Conservation (phyloP, 1,140 invertebrate genomes). For the Probaryconus sp. region DNA sequence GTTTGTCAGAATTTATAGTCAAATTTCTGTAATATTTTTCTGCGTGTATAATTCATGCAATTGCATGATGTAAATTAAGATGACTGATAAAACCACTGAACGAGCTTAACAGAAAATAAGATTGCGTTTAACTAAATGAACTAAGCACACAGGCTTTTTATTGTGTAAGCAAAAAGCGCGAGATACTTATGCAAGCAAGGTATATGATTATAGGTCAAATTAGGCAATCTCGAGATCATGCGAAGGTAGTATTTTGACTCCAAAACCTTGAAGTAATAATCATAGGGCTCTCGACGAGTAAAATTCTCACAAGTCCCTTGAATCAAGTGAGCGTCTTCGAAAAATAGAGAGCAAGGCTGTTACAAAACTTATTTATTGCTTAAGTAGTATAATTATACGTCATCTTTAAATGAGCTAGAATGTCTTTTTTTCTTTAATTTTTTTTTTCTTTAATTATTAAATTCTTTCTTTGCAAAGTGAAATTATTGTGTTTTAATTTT, state of each 20-base stretch:
- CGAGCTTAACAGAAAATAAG: too few species aligned
- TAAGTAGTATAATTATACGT: slow-evolving; percentile 8
- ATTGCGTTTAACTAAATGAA: not conserved
- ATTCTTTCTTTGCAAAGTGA: not conserved
- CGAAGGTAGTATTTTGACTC: slow-evolving; percentile 47
- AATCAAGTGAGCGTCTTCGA: slow-evolving; percentile 19
- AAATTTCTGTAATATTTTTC: too few species aligned
- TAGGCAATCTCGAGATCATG: slow-evolving; percentile 33
- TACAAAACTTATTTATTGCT: not conserved
- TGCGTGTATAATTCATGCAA: too few species aligned
- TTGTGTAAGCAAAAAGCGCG: slow-evolving; percentile 3
- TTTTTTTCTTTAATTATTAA: not conserved
- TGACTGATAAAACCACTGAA: too few species aligned
- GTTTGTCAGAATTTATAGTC: too few species aligned
- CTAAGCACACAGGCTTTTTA: not conserved
- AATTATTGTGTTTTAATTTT: too few species aligned
- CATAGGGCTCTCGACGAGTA: slow-evolving; percentile 37
- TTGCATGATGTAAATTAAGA: too few species aligned
- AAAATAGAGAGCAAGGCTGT: slow-evolving; percentile 41
- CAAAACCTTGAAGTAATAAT: slow-evolving; percentile 40
- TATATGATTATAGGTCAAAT: slow-evolving; percentile 40
- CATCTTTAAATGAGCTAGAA: not conserved
- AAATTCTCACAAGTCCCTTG: slow-evolving; percentile 39
- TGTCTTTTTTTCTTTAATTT: slow-evolving; percentile 10
- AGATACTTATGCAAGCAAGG: slow-evolving; percentile 24